Percentiles rank a stretch among this genome's conserved stretches.
Conservation (phyloP, 2,888 invertebrate genomes). For the Ctenicera cuprea region DNA sequence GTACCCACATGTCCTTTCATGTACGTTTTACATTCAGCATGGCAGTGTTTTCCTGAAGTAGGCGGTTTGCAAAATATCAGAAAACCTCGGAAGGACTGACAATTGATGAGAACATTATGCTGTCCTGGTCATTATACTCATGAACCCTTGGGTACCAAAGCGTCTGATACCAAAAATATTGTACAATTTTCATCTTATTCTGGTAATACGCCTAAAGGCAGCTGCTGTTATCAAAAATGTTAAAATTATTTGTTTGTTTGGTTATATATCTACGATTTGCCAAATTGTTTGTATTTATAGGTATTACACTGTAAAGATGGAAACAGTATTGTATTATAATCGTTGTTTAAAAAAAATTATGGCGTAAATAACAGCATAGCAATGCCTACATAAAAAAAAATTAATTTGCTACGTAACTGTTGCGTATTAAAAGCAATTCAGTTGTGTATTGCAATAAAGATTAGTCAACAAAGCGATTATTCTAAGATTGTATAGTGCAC, state of each 20-base stretch:
- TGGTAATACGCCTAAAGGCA: neutral
- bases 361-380: too few relatives aligned
- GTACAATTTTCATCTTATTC: conserved; percentile 4
- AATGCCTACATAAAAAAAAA: too few relatives aligned
- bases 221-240: neutral
- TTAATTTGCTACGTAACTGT: too few relatives aligned
- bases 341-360: neutral
- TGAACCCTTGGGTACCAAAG: neutral
- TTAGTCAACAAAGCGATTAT: too few relatives aligned
- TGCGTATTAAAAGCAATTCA: too few relatives aligned
- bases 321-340: too few relatives aligned
- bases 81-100: conserved; percentile 24
- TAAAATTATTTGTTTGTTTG: neutral
- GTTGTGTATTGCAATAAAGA: too few relatives aligned
- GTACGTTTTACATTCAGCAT: conserved; percentile 18
- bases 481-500: too few relatives aligned
- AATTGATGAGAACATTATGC: neutral
- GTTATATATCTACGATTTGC: neutral
- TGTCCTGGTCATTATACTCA: conserved; percentile 1
- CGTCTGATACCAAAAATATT: neutral
- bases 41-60: conserved; percentile 14
- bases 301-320: neutral
- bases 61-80: conserved; percentile 10
- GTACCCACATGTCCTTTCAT: neutral
- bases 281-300: neutral